These are phyloP conservation scores for Batillaria attramentaria DNA, from an alignment of 1,140 invertebrate genomes.

Conservation along the genomic window DNA sequence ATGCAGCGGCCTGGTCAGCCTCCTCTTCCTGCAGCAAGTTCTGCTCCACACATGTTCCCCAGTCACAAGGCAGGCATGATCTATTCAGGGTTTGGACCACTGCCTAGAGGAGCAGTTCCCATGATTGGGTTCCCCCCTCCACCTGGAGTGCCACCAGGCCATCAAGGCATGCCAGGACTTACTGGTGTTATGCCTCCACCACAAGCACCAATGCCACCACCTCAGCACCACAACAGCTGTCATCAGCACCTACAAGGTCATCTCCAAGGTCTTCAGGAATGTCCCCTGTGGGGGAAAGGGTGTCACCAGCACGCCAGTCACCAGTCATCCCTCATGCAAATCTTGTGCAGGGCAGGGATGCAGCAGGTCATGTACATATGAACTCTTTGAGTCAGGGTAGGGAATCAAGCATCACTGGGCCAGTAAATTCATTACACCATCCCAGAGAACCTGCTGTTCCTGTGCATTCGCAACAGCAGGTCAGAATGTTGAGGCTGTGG, in stretches of 20 bases:
- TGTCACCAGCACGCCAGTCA: background rate
- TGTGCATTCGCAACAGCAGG: too few relatives aligned
- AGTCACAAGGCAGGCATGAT: background rate
- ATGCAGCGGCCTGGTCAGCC: conserved; percentile 8
- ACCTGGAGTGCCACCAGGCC: background rate
- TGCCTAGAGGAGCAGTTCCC: conserved; percentile 21
- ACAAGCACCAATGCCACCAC: background rate
- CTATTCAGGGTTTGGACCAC: background rate
- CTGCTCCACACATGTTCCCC: background rate
- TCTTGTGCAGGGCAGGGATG: too few relatives aligned
- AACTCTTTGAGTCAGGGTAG: too few relatives aligned
- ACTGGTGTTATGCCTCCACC: too few relatives aligned
- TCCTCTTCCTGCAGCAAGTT: background rate
- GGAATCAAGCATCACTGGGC: too few relatives aligned
- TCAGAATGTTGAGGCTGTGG: too few relatives aligned
- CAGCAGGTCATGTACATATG: too few relatives aligned
- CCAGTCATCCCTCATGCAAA: too few relatives aligned
- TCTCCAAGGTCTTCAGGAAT: conserved; percentile 1
- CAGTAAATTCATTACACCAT: too few relatives aligned
- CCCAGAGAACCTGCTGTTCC: too few relatives aligned
- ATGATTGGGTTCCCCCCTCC: conserved; percentile 33
- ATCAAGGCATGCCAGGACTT: background rate
- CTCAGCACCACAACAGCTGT: background rate
- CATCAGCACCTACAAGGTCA: conserved; percentile 3
- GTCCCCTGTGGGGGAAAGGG: background rate